These are phyloP conservation scores for Idaea biselata DNA, from an alignment of 2,888 invertebrate species.

Conservation along the genomic window DNA sequence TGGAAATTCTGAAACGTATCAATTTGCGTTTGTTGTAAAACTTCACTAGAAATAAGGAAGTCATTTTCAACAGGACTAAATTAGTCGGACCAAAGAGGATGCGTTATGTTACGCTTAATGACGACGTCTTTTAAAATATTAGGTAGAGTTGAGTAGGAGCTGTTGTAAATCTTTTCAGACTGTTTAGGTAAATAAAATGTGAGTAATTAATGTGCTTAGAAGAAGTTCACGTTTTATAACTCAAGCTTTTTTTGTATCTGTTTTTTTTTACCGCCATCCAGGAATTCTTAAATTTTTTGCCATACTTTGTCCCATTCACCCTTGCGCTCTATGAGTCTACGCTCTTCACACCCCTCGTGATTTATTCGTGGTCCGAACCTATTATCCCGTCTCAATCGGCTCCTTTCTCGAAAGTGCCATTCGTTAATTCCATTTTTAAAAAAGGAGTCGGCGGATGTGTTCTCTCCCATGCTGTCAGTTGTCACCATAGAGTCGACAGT, in stretches of 20 bases:
- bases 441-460: constrained; percentile 64
- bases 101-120: constrained; percentile 57
- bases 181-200: neutral
- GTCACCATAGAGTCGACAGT: constrained; percentile 55
- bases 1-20: constrained; percentile 16
- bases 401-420: constrained; percentile 60
- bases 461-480: constrained; percentile 75
- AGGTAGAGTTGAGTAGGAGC: constrained; percentile 5
- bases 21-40: constrained; percentile 27
- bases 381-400: constrained; percentile 52
- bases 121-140: constrained; percentile 28
- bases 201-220: neutral
- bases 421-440: constrained; percentile 69
- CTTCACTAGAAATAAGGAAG: constrained; percentile 45
- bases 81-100: constrained; percentile 56
- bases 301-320: constrained; percentile 48
- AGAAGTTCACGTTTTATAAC: neutral
- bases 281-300: constrained; percentile 39
- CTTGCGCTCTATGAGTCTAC: constrained; percentile 37
- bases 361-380: constrained; percentile 58
- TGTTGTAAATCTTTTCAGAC: constrained; percentile 3
- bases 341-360: constrained; percentile 61
- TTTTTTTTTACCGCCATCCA: constrained; percentile 7
- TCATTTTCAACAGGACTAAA: constrained; percentile 59
- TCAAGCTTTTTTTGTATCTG: neutral